phyloP scores from a whole-genome alignment of 2,888 invertebrate genomes.

The Orchesella flavescens region DNA sequence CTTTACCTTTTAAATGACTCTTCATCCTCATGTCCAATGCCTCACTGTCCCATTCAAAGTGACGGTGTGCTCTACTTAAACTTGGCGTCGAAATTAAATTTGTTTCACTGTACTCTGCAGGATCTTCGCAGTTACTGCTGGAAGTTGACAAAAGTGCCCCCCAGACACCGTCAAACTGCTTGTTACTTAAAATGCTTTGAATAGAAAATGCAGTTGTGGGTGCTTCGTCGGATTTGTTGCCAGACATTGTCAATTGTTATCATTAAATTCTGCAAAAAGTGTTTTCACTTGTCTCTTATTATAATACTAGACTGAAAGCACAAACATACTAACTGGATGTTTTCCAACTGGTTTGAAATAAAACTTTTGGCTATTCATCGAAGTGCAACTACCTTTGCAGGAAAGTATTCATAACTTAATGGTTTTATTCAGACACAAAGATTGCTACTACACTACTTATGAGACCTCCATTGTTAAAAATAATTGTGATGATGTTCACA shows the following conservation, averaged over 20 bases:
- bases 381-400: neutral
- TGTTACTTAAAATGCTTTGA: constrained; percentile 73
- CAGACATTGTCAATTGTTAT: constrained; percentile 35
- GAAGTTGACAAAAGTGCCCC: constrained; percentile 41
- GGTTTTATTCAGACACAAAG: neutral
- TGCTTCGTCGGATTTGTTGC: constrained; percentile 64
- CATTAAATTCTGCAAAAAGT: too few relatives aligned
- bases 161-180: constrained; percentile 69
- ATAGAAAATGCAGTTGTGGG: constrained; percentile 73
- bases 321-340: neutral
- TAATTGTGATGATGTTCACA: too few relatives aligned
- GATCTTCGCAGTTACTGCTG: constrained; percentile 57
- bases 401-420: neutral
- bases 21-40: constrained; percentile 72
- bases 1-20: constrained; percentile 69
- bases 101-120: constrained; percentile 39
- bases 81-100: constrained; percentile 45
- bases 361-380: neutral
- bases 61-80: constrained; percentile 51
- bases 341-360: neutral
- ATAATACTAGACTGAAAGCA: neutral
- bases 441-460: too few relatives aligned
- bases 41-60: constrained; percentile 71
- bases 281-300: neutral
- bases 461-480: too few relatives aligned